Evolutionary conservation across 2,797 vertebrate genomes (phyloP).

Genomic region (Babyrousa celebensis): DNA sequence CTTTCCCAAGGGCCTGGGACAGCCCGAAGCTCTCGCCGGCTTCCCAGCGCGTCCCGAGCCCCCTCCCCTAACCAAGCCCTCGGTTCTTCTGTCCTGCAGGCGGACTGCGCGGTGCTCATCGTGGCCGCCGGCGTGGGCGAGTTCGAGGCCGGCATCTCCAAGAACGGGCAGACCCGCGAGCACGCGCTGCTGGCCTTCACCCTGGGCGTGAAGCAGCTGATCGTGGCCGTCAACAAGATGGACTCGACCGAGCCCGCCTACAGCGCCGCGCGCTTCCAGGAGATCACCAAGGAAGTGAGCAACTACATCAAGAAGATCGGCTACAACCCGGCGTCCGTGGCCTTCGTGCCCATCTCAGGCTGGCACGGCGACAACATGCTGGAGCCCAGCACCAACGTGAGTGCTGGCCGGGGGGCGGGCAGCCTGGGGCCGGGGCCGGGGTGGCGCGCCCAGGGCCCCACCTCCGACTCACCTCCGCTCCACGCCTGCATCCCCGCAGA

Average conservation of each 20-base stretch:
- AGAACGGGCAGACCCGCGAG: not conserved
- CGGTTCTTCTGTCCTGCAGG: not conserved
- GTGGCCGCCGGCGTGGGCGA: not conserved
- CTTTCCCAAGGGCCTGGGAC: not conserved
- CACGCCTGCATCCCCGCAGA: constrained; percentile 40
- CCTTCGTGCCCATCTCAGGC: constrained; percentile 92
- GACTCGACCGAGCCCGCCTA: constrained; percentile 90
- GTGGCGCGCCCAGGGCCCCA: rapidly evolving
- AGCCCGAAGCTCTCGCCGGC: rapidly evolving
- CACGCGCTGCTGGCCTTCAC: not conserved
- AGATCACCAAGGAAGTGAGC: constrained; percentile 32
- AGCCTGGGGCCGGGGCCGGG: not conserved
- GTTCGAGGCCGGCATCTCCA: constrained; percentile 33
- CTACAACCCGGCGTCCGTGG: constrained; percentile 77
- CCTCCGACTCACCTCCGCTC: not conserved
- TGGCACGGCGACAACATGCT: constrained; percentile 94
- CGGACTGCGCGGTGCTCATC: not conserved
- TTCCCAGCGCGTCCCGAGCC: rapidly evolving
- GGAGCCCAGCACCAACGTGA: constrained; percentile 89
- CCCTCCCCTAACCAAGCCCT: not conserved
- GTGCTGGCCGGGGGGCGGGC: rapidly evolving
- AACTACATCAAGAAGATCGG: constrained; percentile 40
- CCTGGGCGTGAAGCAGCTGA: constrained; percentile 14
- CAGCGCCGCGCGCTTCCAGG: not conserved
- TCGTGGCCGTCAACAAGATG: constrained; percentile 92